phyloP scores from a whole-genome alignment of 2,113 vertebrate species.

The Ammodytes marinus region DNA sequence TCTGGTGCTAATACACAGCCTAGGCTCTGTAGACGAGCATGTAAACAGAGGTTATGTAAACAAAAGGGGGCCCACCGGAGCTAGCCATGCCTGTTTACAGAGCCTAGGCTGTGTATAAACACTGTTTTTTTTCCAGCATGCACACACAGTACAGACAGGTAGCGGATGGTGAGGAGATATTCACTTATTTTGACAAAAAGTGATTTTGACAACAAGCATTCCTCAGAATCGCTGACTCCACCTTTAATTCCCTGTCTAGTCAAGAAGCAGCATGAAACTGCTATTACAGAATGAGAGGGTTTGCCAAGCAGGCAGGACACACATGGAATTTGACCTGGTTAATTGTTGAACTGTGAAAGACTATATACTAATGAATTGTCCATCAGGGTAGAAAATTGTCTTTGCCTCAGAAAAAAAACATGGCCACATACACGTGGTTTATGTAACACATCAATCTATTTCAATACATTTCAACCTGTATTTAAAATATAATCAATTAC shows the following conservation, averaged over 20 bases:
- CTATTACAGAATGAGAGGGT: background rate
- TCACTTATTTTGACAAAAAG: no score
- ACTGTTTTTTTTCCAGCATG: no score
- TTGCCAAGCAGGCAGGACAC: background rate
- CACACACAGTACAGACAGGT: no score
- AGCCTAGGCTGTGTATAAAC: no score
- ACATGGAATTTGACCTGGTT: slow-evolving; percentile 15
- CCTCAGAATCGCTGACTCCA: no score
- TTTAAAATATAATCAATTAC: background rate
- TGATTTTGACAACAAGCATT: background rate
- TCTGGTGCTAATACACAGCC: no score
- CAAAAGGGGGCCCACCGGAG: no score
- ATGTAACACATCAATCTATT: background rate
- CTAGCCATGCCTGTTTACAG: no score
- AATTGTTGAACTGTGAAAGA: slow-evolving; percentile 23
- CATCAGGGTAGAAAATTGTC: slow-evolving; percentile 1
- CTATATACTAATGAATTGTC: background rate
- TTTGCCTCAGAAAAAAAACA: background rate
- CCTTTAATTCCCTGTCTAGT: slow-evolving; percentile 22
- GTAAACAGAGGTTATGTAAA: no score
- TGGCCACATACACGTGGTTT: background rate
- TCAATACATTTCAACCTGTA: background rate
- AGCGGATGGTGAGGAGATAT: no score
- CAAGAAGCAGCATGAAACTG: slow-evolving; percentile 14
- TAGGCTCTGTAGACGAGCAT: no score